Evolutionary conservation across 2,113 vertebrate genomes (phyloP).

Genomic region (Melospiza melodia): DNA sequence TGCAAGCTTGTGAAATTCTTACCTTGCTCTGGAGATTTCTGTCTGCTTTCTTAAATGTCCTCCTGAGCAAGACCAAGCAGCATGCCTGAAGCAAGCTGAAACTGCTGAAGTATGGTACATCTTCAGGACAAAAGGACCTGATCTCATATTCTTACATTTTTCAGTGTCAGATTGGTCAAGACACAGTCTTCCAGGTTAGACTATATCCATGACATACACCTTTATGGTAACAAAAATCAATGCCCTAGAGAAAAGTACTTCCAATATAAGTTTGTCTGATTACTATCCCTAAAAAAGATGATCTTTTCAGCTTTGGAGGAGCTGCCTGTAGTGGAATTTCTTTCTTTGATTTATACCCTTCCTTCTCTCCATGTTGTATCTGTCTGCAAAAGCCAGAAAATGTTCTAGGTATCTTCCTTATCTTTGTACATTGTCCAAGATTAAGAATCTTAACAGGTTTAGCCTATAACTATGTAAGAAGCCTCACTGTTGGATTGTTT

Average conservation of each 20-base stretch:
- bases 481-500: not conserved
- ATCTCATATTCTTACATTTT: not conserved
- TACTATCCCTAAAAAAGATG: not conserved
- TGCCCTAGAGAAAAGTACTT: not conserved
- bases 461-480: not conserved
- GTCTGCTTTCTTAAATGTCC: not conserved
- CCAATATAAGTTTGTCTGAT: not conserved
- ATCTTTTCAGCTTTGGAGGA: not conserved
- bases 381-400: not conserved
- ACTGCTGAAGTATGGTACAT: not conserved
- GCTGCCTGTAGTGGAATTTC: not conserved
- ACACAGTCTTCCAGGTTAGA: not conserved
- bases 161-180: not conserved
- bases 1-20: not conserved
- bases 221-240: not conserved
- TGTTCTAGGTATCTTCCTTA: not conserved
- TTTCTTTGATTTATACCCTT: not conserved
- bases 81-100: not conserved
- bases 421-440: not conserved
- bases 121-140: not conserved
- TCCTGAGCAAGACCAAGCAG: not conserved
- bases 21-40: not conserved
- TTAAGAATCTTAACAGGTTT: not conserved
- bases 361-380: not conserved
- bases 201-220: not conserved